A percentile compares a stretch with the other conserved stretches of the same genome.
Evolutionary conservation across 2,797 vertebrate genomes (phyloP).

Genomic region (Sparidentex hasta): DNA sequence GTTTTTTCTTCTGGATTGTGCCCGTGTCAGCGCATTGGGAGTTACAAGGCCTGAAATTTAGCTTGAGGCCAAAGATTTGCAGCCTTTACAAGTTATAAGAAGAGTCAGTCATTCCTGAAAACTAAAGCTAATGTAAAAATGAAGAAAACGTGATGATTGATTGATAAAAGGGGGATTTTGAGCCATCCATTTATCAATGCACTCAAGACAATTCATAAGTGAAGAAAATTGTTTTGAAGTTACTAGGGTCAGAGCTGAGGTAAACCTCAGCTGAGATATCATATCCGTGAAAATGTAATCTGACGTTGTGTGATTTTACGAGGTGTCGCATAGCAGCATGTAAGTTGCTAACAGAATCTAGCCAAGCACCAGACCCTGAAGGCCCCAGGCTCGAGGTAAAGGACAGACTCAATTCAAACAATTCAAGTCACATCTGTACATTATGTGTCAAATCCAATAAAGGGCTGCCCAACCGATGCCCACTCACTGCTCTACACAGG

Average conservation of each 20-base stretch:
- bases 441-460: no score
- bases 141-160: no score
- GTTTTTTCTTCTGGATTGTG: no score
- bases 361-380: slow-evolving; percentile 1
- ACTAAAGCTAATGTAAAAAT: no score
- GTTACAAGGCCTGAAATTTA: no score
- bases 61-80: no score
- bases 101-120: no score
- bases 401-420: no score
- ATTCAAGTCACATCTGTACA: no score
- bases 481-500: background rate
- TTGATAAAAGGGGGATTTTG: no score
- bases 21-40: no score
- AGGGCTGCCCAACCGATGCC: background rate
- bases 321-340: background rate
- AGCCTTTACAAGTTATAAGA: no score
- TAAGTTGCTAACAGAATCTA: background rate
- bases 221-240: background rate
- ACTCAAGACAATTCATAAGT: background rate
- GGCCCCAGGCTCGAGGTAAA: background rate
- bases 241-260: background rate
- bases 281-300: slow-evolving; percentile 13
- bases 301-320: background rate
- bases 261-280: background rate
- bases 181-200: background rate